Evolutionary conservation across 2,797 vertebrate species (phyloP).

Genomic region (Spea hammondii): DNA sequence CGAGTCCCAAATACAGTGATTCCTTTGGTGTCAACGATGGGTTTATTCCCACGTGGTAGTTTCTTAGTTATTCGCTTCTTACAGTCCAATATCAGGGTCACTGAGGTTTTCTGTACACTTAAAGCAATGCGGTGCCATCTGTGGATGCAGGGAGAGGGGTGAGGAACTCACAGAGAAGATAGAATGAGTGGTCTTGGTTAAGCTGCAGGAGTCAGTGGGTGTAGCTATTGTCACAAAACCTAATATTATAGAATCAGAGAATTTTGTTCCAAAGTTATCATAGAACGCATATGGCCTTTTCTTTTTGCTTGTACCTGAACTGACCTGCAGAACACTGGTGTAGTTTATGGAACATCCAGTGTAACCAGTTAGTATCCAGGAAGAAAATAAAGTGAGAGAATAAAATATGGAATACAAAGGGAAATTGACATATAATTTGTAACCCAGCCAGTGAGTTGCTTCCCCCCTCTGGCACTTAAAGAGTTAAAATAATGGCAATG

Average conservation of each 20-base stretch:
- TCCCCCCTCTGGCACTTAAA: too few species aligned
- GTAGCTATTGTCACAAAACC: too few species aligned
- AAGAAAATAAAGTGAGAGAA: neutral
- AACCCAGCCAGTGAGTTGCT: too few species aligned
- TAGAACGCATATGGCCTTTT: too few species aligned
- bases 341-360: neutral
- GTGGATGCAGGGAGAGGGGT: neutral
- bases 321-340: neutral
- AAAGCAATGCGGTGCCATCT: slow-evolving; percentile 90
- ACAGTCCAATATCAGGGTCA: slow-evolving; percentile 87
- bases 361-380: too few species aligned
- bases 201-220: too few species aligned
- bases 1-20: slow-evolving; percentile 87
- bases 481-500: too few species aligned
- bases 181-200: too few species aligned
- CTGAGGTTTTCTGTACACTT: slow-evolving; percentile 82
- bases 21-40: slow-evolving; percentile 80
- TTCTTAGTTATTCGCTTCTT: slow-evolving; percentile 79
- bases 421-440: neutral
- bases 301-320: too few species aligned
- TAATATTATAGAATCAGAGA: too few species aligned
- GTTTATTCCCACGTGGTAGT: slow-evolving; percentile 74
- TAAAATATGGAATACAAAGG: neutral
- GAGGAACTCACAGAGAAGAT: neutral
- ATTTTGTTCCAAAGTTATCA: too few species aligned